Percentiles rank a stretch among this genome's conserved stretches.
Evolutionary conservation across 2,888 invertebrate species (phyloP).

Genomic region (Heliconius charithonia): DNA sequence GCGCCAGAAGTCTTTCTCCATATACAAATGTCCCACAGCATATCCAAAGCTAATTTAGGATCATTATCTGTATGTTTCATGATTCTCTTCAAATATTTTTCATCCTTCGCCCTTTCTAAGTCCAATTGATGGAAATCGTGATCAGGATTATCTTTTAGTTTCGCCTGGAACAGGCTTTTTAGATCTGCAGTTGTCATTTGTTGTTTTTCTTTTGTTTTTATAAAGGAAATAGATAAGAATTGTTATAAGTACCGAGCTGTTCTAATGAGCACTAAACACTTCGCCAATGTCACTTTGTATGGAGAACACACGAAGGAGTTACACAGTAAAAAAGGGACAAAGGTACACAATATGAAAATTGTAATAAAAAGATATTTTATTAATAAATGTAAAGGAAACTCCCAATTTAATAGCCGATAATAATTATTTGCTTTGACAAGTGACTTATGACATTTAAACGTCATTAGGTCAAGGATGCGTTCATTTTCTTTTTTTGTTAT

Average conservation of each 20-base stretch:
- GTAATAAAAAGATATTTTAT: too few species aligned
- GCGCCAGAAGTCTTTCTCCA: constrained; percentile 90
- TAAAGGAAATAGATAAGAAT: not conserved
- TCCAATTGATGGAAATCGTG: constrained; percentile 84
- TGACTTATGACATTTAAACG: constrained; percentile 19
- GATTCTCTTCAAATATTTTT: constrained; percentile 88
- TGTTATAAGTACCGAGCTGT: too few species aligned
- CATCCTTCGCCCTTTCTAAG: constrained; percentile 85
- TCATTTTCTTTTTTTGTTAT: not conserved
- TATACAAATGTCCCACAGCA: constrained; percentile 89
- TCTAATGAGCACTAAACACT: too few species aligned
- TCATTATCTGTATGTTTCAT: constrained; percentile 88
- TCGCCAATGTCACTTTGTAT: too few species aligned
- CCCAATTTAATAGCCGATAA: constrained; percentile 23
- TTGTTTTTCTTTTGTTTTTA: constrained; percentile 7
- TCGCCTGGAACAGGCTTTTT: constrained; percentile 53
- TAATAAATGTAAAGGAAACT: constrained; percentile 20
- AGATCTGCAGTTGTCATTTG: constrained; percentile 52
- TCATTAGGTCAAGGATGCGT: constrained; percentile 12
- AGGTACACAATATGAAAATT: too few species aligned
- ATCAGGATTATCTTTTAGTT: constrained; percentile 50
- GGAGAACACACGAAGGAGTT: too few species aligned
- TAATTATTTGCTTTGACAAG: constrained; percentile 5
- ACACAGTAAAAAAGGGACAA: too few species aligned
- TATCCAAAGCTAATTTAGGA: constrained; percentile 84